phyloP scores from a whole-genome alignment of 2,888 invertebrate genomes.

The Keiferia lycopersicella region DNA sequence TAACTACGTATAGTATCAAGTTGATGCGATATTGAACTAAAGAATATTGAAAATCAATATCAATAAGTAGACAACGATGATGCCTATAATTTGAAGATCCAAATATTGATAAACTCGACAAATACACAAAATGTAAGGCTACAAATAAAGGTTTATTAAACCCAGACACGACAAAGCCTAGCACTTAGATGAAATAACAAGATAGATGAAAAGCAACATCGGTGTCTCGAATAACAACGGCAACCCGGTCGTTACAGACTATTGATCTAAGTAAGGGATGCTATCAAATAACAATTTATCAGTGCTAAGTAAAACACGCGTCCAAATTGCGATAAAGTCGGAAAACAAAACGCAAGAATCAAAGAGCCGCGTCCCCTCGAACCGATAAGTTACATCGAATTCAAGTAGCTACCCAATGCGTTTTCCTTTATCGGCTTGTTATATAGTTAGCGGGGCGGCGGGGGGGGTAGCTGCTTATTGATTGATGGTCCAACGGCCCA shows the following conservation, averaged over 20 bases:
- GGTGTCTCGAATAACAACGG: background rate
- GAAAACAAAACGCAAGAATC: slow-evolving; percentile 10
- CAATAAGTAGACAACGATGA: too few species aligned
- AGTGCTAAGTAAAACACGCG: background rate
- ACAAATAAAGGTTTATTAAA: background rate
- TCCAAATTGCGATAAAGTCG: background rate
- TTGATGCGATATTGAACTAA: background rate
- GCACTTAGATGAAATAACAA: slow-evolving; percentile 10
- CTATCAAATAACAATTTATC: slow-evolving; percentile 10
- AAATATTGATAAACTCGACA: too few species aligned
- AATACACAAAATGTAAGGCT: too few species aligned
- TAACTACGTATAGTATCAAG: background rate
- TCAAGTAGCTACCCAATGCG: slow-evolving; percentile 54
- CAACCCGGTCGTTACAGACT: background rate
- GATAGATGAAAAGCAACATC: background rate
- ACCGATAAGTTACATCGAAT: slow-evolving; percentile 48
- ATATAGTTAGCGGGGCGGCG: slow-evolving; percentile 50
- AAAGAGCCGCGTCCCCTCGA: slow-evolving; percentile 25
- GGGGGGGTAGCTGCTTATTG: slow-evolving; percentile 49
- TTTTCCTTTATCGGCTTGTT: slow-evolving; percentile 59
- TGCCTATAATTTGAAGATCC: too few species aligned
- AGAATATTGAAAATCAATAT: background rate
- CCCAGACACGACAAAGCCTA: background rate
- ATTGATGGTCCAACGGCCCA: slow-evolving; percentile 57
- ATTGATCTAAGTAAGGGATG: slow-evolving; percentile 1